Conservation (phyloP, 2,888 invertebrate genomes). For the Cephonodes hylas region DNA sequence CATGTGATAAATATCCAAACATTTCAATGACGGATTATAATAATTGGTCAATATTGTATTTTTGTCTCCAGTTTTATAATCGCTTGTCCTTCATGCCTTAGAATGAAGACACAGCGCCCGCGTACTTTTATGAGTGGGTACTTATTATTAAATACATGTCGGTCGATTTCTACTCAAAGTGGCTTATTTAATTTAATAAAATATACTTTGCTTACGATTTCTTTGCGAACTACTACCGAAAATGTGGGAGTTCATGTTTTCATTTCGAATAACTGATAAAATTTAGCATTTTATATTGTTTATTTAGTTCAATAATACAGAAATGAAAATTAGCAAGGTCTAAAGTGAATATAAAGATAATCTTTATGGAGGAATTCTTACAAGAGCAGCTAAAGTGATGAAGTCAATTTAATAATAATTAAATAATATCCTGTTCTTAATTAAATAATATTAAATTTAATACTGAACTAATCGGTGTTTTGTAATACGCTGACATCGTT, state of each 20-base stretch:
- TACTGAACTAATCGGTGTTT: no score
- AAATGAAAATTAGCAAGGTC: no score
- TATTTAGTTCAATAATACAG: no score
- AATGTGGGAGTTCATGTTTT: not conserved
- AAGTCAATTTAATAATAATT: no score
- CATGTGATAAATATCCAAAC: no score
- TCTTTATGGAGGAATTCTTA: no score
- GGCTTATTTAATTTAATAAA: slow-evolving; percentile 8
- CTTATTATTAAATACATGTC: slow-evolving; percentile 16
- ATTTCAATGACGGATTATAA: no score
- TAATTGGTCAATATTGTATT: not conserved
- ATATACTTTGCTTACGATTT: not conserved
- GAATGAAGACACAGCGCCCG: not conserved
- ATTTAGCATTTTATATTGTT: no score
- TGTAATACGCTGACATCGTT: slow-evolving; percentile 61
- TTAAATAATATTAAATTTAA: no score
- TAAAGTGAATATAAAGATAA: no score
- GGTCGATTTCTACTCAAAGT: slow-evolving; percentile 13
- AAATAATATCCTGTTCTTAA: no score
- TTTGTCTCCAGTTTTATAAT: not conserved
- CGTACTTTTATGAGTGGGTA: slow-evolving; percentile 5
- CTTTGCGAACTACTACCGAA: not conserved
- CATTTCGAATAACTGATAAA: not conserved
- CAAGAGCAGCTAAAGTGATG: no score
- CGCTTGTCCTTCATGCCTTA: not conserved